These are phyloP conservation scores for Perca fluviatilis DNA, from an alignment of 2,113 vertebrate species.

Conservation along the genomic window DNA sequence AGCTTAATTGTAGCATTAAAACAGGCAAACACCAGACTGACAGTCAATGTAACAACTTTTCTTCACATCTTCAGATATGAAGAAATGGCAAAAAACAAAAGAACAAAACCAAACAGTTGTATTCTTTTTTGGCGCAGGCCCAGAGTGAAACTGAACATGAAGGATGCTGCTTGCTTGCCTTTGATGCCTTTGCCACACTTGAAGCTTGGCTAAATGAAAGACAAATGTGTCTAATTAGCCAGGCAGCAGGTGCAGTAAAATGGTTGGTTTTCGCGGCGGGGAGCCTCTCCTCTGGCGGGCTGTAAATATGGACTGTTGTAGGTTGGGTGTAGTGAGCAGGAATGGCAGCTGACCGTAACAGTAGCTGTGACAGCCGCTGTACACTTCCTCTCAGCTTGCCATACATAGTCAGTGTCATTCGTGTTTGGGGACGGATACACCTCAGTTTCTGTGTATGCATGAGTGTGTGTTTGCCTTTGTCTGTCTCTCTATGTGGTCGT, in stretches of 20 bases:
- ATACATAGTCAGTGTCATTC: constrained; percentile 19
- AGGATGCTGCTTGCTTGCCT: constrained; percentile 30
- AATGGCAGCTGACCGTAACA: constrained; percentile 66
- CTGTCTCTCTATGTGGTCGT: constrained; percentile 14
- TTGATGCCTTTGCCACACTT: constrained; percentile 73
- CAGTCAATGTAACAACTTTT: constrained; percentile 8
- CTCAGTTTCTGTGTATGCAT: constrained; percentile 10
- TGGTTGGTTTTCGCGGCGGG: constrained; percentile 73
- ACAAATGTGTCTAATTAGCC: constrained; percentile 79
- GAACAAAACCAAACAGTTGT: neutral
- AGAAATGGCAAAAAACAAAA: neutral
- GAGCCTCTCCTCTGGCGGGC: constrained; percentile 67
- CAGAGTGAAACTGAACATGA: constrained; percentile 43
- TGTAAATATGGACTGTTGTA: constrained; percentile 81
- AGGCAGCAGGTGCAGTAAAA: constrained; percentile 77
- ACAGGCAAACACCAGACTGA: constrained; percentile 5
- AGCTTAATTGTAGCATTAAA: constrained; percentile 19
- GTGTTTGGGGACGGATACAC: constrained; percentile 27
- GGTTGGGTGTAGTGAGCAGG: constrained; percentile 58
- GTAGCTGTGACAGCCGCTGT: constrained; percentile 60
- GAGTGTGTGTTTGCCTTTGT: constrained; percentile 39
- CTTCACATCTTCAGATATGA: constrained; percentile 18
- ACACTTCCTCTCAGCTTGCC: constrained; percentile 44
- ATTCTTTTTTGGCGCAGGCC: constrained; percentile 18
- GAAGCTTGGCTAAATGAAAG: constrained; percentile 73